Evolutionary conservation across 2,113 vertebrate species (phyloP), one percentile per base, ranked within the genome.

Genomic region (Globicephala melas): DNA sequence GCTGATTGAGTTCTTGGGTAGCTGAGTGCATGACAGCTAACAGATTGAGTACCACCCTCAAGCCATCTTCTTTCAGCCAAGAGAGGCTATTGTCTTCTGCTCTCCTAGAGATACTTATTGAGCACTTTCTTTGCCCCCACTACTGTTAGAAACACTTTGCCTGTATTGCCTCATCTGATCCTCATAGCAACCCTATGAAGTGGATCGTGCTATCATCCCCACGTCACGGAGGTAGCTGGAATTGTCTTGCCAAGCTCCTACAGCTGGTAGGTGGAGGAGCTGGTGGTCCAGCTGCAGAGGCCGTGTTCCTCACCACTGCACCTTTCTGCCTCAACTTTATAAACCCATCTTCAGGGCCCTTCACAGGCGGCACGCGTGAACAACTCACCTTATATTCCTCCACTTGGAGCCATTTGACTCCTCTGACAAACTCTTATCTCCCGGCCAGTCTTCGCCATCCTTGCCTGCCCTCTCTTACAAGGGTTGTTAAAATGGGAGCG

Each of bases 401-500:
- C 0, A 14, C 73, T 94, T 47, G 0, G 58, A 81, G 77, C 31
- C 70, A 91, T 96, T 36, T 53, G 80, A 58, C 92, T 63, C 60
- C 93, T 58, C 82, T 89, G 68, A 84, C 86, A 94, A 94, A 97
- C 87, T 80, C 65, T 91, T 55, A 67, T 97, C 91, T 97, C 74
- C 73, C 10, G 41, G 62, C 71, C 89, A 53, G 67, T 60, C 96
- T 17, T 88, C 38, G 55, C 84, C 18, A 15, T 86, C 68, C 95
- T 97, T 91, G 70, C 68, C 82, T 74, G 93, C 89, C 82, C 91
- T 93, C 85, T 38, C 44, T 65, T 65, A 26, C 1, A 2, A 25
- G 62, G 71, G 77, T 95, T 97, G 94, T 97, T 98, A 95, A 88
- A 94, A 96, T 58, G 85, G 91, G 94, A 97, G 58, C 89, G 2